Percentiles rank a stretch among this genome's conserved stretches.
These are phyloP conservation scores for Pyrocephalus nanus DNA, from an alignment of 2,797 vertebrate genomes.

Conservation along the genomic window DNA sequence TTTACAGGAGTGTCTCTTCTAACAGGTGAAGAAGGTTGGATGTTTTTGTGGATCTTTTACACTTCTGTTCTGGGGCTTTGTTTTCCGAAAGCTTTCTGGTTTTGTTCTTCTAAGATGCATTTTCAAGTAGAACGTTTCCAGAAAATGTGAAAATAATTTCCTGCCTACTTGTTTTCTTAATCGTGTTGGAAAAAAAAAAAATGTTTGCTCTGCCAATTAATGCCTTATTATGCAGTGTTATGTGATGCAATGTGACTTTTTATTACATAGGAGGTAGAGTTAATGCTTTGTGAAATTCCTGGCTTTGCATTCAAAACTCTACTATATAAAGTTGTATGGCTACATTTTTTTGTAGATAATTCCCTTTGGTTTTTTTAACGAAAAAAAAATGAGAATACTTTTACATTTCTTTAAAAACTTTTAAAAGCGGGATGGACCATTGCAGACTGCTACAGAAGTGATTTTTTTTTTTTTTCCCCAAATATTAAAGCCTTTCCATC, in stretches of 20 bases:
- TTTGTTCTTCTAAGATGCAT: background rate
- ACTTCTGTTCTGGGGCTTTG: background rate
- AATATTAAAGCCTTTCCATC: background rate
- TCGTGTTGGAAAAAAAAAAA: background rate
- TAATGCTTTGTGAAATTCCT: background rate
- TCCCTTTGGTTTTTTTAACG: background rate
- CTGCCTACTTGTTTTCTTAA: background rate
- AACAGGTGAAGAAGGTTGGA: background rate
- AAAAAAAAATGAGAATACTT: background rate
- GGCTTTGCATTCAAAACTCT: background rate
- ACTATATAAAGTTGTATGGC: background rate
- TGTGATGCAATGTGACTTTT: background rate
- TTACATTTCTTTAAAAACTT: background rate
- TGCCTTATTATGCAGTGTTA: background rate
- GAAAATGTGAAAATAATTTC: background rate
- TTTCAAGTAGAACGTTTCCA: background rate
- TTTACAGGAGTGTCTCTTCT: background rate
- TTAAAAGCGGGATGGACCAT: background rate
- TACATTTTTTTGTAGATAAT: background rate
- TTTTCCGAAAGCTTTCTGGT: background rate
- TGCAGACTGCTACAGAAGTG: background rate
- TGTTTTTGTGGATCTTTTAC: background rate
- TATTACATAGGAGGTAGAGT: background rate
- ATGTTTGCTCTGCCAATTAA: background rate
- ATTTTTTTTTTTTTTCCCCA: background rate